Evolutionary conservation across 2,113 vertebrate genomes (phyloP), one percentile per base, ranked within the genome.

Genomic region (Mustela nigripes): DNA sequence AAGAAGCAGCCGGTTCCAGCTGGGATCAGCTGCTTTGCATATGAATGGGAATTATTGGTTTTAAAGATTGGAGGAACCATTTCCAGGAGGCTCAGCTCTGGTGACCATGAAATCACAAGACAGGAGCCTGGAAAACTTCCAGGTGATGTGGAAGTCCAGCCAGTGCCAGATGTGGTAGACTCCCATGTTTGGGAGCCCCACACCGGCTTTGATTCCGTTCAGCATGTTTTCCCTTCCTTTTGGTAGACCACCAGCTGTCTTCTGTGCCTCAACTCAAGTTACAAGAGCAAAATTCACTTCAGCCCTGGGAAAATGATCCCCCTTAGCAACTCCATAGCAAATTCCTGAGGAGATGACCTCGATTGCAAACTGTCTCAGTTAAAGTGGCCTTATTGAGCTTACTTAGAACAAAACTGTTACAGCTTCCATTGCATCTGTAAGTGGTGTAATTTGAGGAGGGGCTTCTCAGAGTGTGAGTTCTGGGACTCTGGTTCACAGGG

Each of bases 191-290:
- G 88, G 69, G 84, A 96, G 84, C 48, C 50, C 45, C 88, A 92
- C 94, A 94, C 76, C 88, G 96, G 94, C 84, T 92, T 97, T 90
- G 74, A 81, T 84, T 97, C 91, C 94, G 33, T 82, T 81, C 58
- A 84, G 84, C 78, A 92, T 74, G 78, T 39, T 96, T 96, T 82
- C 76, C 50, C 89, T 88, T 97, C 60, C 67, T 92, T 95, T 91
- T 50, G 82, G 85, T 90, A 96, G 95, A 95, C 71, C 92, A 97
- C 93, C 95, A 98, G 96, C 97, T 98, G 95, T 97, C 89, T 89
- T 91, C 28, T 73, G 89, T 85, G 82, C 73, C 48, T 88, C 91
- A 91, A 93, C 93, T 98, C 97, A 96, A 94, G 65, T 98, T 98
- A 96, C 97, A 97, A 89, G 19, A 83, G 58, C 42, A 94, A 81